A percentile compares a stretch with the other conserved stretches of the same genome.
These are phyloP conservation scores for Epizoanthus ramosus DNA, from an alignment of 92 coral and sea anemone genomes.

Conservation along the genomic window DNA sequence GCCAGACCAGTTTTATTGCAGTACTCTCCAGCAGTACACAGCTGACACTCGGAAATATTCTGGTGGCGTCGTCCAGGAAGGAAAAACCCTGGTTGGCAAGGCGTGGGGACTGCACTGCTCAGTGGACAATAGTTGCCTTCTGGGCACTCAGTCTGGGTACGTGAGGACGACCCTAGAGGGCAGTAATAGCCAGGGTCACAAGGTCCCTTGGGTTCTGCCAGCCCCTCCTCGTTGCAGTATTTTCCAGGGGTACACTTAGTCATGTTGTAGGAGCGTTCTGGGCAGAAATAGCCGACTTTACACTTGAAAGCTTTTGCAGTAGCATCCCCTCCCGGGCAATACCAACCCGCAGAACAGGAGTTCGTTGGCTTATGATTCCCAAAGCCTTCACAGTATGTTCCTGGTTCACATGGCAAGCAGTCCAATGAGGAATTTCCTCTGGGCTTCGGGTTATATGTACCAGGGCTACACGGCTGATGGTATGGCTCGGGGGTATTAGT, in stretches of 20 bases:
- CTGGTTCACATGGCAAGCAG: constrained; percentile 79
- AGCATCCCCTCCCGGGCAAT: constrained; percentile 89
- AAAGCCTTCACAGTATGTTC: constrained; percentile 81
- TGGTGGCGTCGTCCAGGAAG: constrained; percentile 79
- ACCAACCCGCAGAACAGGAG: constrained; percentile 89
- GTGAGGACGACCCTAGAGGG: constrained; percentile 81
- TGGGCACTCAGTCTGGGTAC: constrained; percentile 69
- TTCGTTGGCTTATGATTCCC: constrained; percentile 86
- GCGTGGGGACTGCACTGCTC: constrained; percentile 64
- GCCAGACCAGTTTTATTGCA: constrained; percentile 90
- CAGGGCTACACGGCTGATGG: constrained; percentile 78
- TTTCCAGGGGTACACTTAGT: constrained; percentile 85
- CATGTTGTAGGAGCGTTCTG: constrained; percentile 74
- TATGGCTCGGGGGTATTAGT: constrained; percentile 73
- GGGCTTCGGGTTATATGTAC: constrained; percentile 85
- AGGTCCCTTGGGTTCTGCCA: constrained; percentile 58
- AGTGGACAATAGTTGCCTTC: constrained; percentile 86
- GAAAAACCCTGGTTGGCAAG: constrained; percentile 88
- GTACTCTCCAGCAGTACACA: constrained; percentile 83
- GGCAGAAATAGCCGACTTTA: constrained; percentile 77
- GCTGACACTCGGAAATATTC: constrained; percentile 73
- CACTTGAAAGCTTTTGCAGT: constrained; percentile 71
- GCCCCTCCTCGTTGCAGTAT: constrained; percentile 67
- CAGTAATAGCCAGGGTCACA: constrained; percentile 96
- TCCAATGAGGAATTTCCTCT: constrained; percentile 81